Evolutionary conservation across 1,140 invertebrate species (phyloP), one percentile per base, ranked within the genome.

Genomic region (Lordiphosa clarofinis): DNA sequence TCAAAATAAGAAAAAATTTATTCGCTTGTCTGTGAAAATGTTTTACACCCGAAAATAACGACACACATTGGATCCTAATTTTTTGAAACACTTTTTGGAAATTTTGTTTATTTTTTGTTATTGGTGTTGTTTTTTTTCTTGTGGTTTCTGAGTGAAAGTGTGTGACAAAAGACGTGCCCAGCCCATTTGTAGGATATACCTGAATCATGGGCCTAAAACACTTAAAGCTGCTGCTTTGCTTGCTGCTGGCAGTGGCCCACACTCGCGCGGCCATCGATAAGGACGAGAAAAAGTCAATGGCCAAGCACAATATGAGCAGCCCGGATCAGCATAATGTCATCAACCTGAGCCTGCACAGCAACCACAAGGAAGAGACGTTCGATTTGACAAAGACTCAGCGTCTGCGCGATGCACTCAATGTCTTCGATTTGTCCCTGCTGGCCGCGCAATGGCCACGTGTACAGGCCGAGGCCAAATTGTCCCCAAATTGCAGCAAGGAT

Each of bases 401-500:
- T 0, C 89, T 92, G n/a, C 90, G 91, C 60, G 90, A 90, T 56
- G 87, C 91, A 71, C 73, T 92, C 62, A 88, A 90, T 24, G 86
- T 92, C 1, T 90, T 92, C 67, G 91, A 91, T 62, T 89, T 91
- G 0, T 87, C 89, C 12, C 88, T 90, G 4, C 61, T 92, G 24
- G 89, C 90, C 50, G 56, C 74, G 36, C 89, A 90, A 36, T 92
- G 91, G 91, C 37, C 46, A 1, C 72, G 71, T 10, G 65, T 91
- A 19, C 56, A 76, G 55, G 4, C 40, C 6, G 79, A 89, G 82
- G 71, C 74, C 4, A 44, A 73, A 13, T 74, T 91, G 44, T 58
- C 44, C 12, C 2, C 39, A 8, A 87, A 81, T 54, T 95, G 94
- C 81, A 87, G 73, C 4, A 90, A 91, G 40, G 92, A 94, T 48